Base-by-base conservation (phyloP, 1,140 invertebrate genomes). In the Drosophila saltans region DNA sequence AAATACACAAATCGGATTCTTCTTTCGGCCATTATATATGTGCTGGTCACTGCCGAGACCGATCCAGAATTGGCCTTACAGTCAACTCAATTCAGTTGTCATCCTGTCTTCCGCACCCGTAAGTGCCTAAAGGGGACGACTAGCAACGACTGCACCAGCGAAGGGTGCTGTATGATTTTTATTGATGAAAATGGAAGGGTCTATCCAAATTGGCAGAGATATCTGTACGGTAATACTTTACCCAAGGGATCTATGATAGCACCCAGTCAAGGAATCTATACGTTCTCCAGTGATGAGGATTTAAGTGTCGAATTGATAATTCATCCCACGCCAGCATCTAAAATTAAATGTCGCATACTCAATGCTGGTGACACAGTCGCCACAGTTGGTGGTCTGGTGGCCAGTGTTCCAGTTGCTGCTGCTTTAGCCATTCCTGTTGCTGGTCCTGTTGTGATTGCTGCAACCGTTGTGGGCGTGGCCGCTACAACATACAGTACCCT, bases 151-250 rank as follows among this genome's bases (percentile, higher is more conserved):
- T 66, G 63, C 11, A 81, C 75, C 52, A 91, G 90, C 36, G 75
- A 75, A 10, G 73, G 78, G 8, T 91, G 90, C 21, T 91, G 90
- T 69, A 91, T 91, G 90, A 72, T 85, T 33, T 91, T 91, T 7
- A 77, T 91, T 7, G 90, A 91, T 59, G 90, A 91, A 36, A 61
- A 80, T 11, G 88, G 74, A 4, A 81, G 90, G 2, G 76, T 91
- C 16, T 91, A 91, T 69, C 45, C 61, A 30, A 91, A 86, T 59
- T 91, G 90, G 90, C 9, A 77, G 24, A 55, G 76, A 4, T 91
- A 70, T 75, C 55, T 91, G 8, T 61, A 43, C 4, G 75, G 79
- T 1, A 91, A 91, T 69, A 73, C 74, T 0, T 58, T 91, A 52
- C 86, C 90, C 9, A 65, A 59, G n/a, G 90, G 90, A 26, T 66